A percentile compares a stretch with the other conserved stretches of the same genome.
These are phyloP conservation scores for Phoebastria nigripes DNA, from an alignment of 2,797 vertebrate species.

Conservation along the genomic window DNA sequence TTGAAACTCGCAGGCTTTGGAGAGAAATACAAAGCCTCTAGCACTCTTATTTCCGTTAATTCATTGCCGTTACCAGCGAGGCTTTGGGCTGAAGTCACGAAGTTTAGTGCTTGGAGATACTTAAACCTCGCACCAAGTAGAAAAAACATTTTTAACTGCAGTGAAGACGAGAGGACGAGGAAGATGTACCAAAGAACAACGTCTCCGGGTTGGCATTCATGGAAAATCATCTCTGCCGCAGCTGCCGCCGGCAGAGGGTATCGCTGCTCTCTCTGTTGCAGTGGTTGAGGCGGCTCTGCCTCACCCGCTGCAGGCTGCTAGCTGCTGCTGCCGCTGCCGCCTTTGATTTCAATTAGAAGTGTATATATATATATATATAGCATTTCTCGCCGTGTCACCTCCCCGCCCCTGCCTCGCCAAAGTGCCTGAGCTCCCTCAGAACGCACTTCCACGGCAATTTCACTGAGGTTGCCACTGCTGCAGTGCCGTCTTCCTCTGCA, in stretches of 20 bases:
- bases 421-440: background rate
- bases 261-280: background rate
- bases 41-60: fast-evolving
- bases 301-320: background rate
- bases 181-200: fast-evolving
- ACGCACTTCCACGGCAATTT: fast-evolving
- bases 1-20: no score
- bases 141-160: no score
- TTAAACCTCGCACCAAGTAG: background rate
- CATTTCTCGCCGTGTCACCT: background rate
- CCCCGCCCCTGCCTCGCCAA: background rate
- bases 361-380: no score
- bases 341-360: no score
- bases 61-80: no score
- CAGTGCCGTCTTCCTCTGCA: background rate
- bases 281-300: no score
- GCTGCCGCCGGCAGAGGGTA: background rate
- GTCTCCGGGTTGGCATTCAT: fast-evolving
- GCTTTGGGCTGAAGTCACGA: background rate
- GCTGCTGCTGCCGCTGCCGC: no score
- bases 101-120: fast-evolving
- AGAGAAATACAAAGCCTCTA: fast-evolving
- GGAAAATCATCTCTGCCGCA: background rate
- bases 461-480: background rate
- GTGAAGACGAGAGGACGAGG: no score